Base-by-base conservation (phyloP, 2,113 vertebrate species). In the Melanerpes formicivorus region DNA sequence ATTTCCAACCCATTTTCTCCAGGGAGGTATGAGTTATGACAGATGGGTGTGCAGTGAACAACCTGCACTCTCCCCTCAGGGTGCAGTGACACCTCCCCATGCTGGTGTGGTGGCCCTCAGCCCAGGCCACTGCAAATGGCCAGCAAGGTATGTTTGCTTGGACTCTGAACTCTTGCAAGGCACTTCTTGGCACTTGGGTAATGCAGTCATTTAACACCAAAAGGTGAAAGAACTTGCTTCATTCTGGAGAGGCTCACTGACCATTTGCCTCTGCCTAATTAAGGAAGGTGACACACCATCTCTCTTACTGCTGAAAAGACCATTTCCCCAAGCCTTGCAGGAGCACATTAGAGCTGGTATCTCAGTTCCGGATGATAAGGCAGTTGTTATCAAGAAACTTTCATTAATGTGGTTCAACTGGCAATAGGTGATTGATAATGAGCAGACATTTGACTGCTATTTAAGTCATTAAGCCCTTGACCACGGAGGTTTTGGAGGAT, bases 311-410 rank as follows among this genome's bases (percentile, higher is more conserved):
- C 90, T n/a, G 66, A 76, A 76, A 81, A 32, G 84, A 84, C 55
- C 67, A 66, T 93, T 92, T 94, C 80, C 90, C 70, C 3, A 3
- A 62, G 88, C 74, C 56, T 19, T 11, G 62, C 37, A 23, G 88
- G 32, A 83, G 72, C 65, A 56, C 93, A 40, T 92, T 93, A 95
- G 78, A 11, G 44, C 1, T 46, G 10, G 30, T 60, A 77, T 84
- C 86, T 72, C 86, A 56, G 78, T 73, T 93, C 88, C 23, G 12
- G 87, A 11, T 29, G 95, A 93, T 96, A 96, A 96, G 84, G 64
- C 60, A 88, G 90, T 84, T 84, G 73, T 93, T 93, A 96, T 93
- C 90, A 42, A 12, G 32, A 34, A 80, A 79, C 81, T 44, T 83
- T 87, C 77, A 87, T 81, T 95, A 93, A 92, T 80, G 82, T 78